Conservation (phyloP, 2,888 invertebrate genomes). For the Norana najaformis region DNA sequence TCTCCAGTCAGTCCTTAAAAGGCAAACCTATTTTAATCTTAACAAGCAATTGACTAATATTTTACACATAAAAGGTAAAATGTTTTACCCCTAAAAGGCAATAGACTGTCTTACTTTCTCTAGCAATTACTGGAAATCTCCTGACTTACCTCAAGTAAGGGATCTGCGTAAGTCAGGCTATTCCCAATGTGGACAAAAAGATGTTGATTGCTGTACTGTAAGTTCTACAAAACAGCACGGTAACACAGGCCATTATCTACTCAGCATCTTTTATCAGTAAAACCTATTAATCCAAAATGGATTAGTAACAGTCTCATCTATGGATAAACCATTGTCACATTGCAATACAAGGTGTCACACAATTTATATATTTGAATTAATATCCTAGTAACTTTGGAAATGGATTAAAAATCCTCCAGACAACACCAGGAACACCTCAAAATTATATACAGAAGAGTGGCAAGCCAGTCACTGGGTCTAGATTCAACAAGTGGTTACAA, state of each 20-base stretch:
- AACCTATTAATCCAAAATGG: neutral
- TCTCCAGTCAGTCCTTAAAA: too few relatives aligned
- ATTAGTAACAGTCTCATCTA: too few relatives aligned
- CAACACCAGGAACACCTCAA: too few relatives aligned
- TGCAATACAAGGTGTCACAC: too few relatives aligned
- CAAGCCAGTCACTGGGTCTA: too few relatives aligned
- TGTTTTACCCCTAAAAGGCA: neutral
- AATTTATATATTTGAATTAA: too few relatives aligned
- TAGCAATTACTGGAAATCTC: neutral
- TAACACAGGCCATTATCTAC: neutral
- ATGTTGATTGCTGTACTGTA: slow-evolving; percentile 74
- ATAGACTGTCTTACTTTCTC: neutral
- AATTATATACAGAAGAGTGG: too few relatives aligned
- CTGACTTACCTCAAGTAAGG: slow-evolving; percentile 79
- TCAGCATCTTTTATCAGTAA: neutral
- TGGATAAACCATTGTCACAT: too few relatives aligned
- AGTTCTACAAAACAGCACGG: neutral
- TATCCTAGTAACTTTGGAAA: too few relatives aligned
- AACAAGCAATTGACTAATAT: neutral
- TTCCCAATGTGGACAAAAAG: slow-evolving; percentile 97
- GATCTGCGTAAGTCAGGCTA: slow-evolving; percentile 84
- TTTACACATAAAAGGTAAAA: neutral
- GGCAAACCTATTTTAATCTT: neutral
- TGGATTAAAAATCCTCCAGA: too few relatives aligned
- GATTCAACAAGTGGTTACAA: too few relatives aligned